Percentiles rank a stretch among this genome's conserved stretches.
phyloP scores from a whole-genome alignment of 2,113 vertebrate genomes.

The Seriola dumerili region DNA sequence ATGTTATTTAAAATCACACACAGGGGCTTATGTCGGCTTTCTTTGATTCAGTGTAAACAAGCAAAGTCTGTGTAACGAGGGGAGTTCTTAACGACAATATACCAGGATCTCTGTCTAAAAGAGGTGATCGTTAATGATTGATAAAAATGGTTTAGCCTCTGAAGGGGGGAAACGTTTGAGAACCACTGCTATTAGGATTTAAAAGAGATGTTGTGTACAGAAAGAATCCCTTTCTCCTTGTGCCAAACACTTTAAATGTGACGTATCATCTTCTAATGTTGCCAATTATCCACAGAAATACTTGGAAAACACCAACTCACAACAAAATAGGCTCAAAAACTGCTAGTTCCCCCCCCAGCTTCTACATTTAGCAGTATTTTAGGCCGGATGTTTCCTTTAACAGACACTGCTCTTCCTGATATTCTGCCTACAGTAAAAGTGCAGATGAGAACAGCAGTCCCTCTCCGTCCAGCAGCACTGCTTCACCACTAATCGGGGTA shows the following conservation, averaged over 20 bases:
- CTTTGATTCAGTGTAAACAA: no score
- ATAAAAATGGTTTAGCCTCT: no score
- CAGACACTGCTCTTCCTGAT: constrained; percentile 36
- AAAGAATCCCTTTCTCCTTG: not conserved
- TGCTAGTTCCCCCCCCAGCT: not conserved
- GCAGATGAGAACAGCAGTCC: constrained; percentile 17
- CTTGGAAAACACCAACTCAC: not conserved
- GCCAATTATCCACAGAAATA: constrained; percentile 1
- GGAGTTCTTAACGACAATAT: no score
- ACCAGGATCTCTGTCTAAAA: no score
- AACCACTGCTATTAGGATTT: not conserved
- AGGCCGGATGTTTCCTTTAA: constrained; percentile 8
- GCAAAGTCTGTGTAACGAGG: no score
- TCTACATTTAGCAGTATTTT: not conserved
- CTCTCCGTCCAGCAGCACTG: constrained; percentile 17
- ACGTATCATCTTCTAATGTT: not conserved
- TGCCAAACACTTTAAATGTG: not conserved
- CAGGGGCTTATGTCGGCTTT: no score
- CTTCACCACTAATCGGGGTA: constrained; percentile 13
- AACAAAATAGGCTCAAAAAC: constrained; percentile 25
- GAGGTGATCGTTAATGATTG: no score
- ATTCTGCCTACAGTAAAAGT: constrained; percentile 22
- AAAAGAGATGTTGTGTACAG: not conserved
- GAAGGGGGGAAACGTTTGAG: no score
- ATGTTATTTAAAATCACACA: no score